phyloP scores from a whole-genome alignment of 2,113 vertebrate genomes.

The Lichenostomus cassidix region DNA sequence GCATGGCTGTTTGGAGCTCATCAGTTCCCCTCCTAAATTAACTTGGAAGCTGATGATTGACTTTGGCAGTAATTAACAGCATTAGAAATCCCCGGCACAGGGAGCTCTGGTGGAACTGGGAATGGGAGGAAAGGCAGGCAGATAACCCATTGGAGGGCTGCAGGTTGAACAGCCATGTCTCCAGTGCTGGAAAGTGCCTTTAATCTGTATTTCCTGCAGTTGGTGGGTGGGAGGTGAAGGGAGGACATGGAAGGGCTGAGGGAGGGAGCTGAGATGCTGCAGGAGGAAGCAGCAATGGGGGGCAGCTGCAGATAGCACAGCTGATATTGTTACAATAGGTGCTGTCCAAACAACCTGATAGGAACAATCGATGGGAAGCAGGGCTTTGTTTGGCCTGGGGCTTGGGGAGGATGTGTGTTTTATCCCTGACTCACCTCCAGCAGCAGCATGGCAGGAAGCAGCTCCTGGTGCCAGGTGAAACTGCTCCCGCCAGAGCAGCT shows the following conservation, averaged over 20 bases:
- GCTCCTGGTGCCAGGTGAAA: not conserved
- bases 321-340: not conserved
- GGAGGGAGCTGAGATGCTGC: not conserved
- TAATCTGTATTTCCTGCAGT: not conserved
- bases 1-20: not conserved
- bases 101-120: not conserved
- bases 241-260: not conserved
- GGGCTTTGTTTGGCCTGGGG: not conserved
- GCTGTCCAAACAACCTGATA: not conserved
- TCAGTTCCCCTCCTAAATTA: slow-evolving; percentile 18
- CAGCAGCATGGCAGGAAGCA: not conserved
- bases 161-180: rapidly evolving
- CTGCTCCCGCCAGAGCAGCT: not conserved
- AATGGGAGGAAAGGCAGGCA: not conserved
- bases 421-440: not conserved
- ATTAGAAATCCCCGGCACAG: not conserved
- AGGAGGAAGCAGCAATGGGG: not conserved
- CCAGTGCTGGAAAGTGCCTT: not conserved
- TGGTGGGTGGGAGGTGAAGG: not conserved
- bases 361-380: not conserved
- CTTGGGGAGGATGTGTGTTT: not conserved
- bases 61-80: not conserved
- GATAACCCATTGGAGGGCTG: not conserved
- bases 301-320: not conserved
- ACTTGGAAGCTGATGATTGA: not conserved